These are phyloP conservation scores for Caenorhabditis latens DNA, from an alignment of 1,140 invertebrate species.

Conservation along the genomic window DNA sequence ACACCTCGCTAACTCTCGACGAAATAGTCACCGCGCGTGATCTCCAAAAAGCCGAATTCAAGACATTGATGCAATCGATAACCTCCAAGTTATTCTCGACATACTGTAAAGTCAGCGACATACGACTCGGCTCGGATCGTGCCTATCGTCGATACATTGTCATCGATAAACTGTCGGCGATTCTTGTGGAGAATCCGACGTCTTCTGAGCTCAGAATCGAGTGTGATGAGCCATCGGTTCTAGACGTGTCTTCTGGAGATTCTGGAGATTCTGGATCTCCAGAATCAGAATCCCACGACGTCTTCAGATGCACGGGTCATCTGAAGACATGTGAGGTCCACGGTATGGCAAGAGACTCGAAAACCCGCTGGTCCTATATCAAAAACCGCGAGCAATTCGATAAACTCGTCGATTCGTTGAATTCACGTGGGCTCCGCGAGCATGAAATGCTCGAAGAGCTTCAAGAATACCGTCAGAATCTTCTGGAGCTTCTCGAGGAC, in stretches of 20 bases:
- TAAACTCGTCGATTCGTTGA: conserved; percentile 23
- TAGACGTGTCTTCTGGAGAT: background rate
- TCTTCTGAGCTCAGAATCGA: background rate
- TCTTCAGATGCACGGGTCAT: conserved; percentile 58
- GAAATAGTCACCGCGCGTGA: conserved; percentile 60
- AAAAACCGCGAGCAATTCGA: conserved; percentile 16
- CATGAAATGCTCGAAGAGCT: conserved; percentile 61
- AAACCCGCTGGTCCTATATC: conserved; percentile 33
- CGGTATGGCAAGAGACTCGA: background rate
- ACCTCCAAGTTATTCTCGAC: conserved; percentile 23
- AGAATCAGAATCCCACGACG: too few species aligned
- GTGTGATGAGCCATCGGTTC: background rate
- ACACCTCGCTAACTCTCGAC: conserved; percentile 51
- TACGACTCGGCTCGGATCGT: conserved; percentile 62
- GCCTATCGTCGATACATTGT: conserved; percentile 60
- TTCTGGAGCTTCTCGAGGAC: conserved; percentile 51
- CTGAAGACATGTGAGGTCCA: conserved; percentile 58
- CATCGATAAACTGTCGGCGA: conserved; percentile 20
- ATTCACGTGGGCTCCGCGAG: conserved; percentile 63
- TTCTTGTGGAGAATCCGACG: conserved; percentile 59
- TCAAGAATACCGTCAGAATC: background rate
- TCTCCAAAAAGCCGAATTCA: conserved; percentile 60
- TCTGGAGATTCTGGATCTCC: conserved; percentile 37
- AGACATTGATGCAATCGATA: conserved; percentile 20
- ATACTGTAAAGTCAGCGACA: conserved; percentile 20